Evolutionary conservation across 1,140 invertebrate species (phyloP).

Genomic region (Drosophila busckii): DNA sequence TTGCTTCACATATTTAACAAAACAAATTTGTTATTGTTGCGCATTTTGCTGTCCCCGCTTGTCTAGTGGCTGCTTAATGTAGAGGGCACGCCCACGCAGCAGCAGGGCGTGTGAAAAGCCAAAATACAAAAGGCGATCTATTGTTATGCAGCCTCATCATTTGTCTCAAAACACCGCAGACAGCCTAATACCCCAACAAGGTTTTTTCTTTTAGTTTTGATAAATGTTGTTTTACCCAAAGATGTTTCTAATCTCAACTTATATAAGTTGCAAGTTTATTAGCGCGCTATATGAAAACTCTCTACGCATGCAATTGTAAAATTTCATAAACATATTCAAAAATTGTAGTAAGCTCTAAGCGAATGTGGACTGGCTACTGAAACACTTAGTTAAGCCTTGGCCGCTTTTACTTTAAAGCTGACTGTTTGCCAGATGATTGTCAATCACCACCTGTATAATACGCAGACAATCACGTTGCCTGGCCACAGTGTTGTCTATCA

Average conservation of each 20-base stretch:
- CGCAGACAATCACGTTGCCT: constrained; percentile 68
- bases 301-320: constrained; percentile 22
- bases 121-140: constrained; percentile 58
- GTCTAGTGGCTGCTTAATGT: constrained; percentile 39
- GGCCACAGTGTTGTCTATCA: constrained; percentile 69
- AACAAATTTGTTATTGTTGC: constrained; percentile 28
- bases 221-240: no score
- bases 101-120: constrained; percentile 60
- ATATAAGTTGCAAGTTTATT: constrained; percentile 35
- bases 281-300: constrained; percentile 27
- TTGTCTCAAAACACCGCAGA: constrained; percentile 48
- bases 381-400: constrained; percentile 13
- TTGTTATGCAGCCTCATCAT: constrained; percentile 57
- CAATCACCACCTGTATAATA: constrained; percentile 68
- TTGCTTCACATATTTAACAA: constrained; percentile 57
- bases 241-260: no score
- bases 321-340: constrained; percentile 15
- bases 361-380: no score
- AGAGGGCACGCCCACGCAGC: constrained; percentile 48
- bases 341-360: no score
- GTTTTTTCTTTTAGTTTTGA: no score
- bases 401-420: constrained; percentile 40
- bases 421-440: constrained; percentile 65
- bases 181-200: no score
- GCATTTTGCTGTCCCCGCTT: constrained; percentile 23